These are phyloP conservation scores for Apamea monoglypha DNA, from an alignment of 2,888 invertebrate genomes.

Conservation along the genomic window DNA sequence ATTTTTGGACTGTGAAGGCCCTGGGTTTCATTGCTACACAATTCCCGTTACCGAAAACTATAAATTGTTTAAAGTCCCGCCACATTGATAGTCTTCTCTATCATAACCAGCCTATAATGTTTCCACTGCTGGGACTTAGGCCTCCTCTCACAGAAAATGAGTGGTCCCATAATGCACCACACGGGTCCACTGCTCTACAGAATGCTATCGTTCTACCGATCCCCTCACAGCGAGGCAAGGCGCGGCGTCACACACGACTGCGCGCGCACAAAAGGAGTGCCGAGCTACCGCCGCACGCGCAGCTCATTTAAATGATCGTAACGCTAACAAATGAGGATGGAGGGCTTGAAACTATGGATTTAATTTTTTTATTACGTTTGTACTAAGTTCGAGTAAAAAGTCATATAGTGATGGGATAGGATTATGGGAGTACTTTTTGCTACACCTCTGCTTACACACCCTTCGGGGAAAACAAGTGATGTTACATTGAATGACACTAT, in stretches of 20 bases:
- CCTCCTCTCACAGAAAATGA: too few species aligned
- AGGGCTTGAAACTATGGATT: constrained; percentile 32
- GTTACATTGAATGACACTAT: background rate
- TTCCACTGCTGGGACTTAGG: background rate
- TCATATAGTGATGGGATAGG: too few species aligned
- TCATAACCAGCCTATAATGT: background rate
- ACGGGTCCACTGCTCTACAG: background rate
- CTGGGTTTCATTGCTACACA: background rate
- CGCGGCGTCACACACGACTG: constrained; percentile 66
- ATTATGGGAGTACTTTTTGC: background rate
- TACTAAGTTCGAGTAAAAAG: too few species aligned
- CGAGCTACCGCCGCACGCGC: constrained; percentile 66
- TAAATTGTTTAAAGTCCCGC: background rate
- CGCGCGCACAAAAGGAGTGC: constrained; percentile 68
- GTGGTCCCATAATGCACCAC: background rate
- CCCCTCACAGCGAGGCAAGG: constrained; percentile 34
- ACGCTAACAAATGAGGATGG: constrained; percentile 39
- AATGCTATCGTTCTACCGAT: constrained; percentile 25
- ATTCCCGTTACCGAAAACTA: background rate
- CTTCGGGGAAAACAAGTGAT: too few species aligned
- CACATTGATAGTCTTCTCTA: background rate
- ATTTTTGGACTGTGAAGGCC: too few species aligned
- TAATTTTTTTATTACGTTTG: constrained; percentile 18
- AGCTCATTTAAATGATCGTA: constrained; percentile 64
- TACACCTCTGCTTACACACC: background rate